These are phyloP conservation scores for Gobius niger DNA, from an alignment of 2,113 vertebrate species.

Conservation along the genomic window DNA sequence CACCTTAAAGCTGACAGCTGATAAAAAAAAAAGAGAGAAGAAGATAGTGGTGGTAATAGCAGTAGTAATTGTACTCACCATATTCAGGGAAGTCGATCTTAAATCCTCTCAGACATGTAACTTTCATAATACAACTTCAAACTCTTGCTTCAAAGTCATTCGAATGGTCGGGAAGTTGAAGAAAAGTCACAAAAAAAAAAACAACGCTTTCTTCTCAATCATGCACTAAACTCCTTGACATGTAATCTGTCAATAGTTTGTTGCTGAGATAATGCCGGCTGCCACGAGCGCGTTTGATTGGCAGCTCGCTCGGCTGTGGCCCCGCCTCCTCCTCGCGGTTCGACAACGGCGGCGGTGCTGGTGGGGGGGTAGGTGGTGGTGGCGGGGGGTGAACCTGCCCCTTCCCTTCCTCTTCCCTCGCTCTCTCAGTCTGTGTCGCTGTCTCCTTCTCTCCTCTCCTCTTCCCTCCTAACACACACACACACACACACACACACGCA, in stretches of 20 bases:
- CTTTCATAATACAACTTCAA: conserved; percentile 94
- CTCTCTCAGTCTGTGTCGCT: conserved; percentile 44
- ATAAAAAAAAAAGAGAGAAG: conserved; percentile 61
- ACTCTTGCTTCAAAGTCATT: conserved; percentile 79
- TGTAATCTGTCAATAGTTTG: conserved; percentile 88
- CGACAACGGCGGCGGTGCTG: conserved; percentile 47
- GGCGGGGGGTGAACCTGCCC: conserved; percentile 82
- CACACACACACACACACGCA: conserved; percentile 58
- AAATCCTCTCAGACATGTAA: conserved; percentile 98
- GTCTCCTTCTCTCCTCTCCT: conserved; percentile 54
- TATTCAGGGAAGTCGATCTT: conserved; percentile 99
- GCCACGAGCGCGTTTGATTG: conserved; percentile 88
- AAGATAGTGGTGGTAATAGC: conserved; percentile 57
- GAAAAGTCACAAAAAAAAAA: conserved; percentile 75
- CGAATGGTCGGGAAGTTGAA: conserved; percentile 64
- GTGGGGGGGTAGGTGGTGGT: not conserved
- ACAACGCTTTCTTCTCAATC: conserved; percentile 81
- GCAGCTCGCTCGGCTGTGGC: conserved; percentile 79
- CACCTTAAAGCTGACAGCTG: conserved; percentile 69
- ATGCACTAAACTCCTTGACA: conserved; percentile 87
- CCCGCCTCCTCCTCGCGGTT: conserved; percentile 79
- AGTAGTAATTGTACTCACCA: conserved; percentile 86
- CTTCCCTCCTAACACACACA: conserved; percentile 56
- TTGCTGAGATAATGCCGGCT: conserved; percentile 85
- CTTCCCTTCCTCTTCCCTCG: conserved; percentile 70